Conservation (phyloP, 1,140 invertebrate species). For the Brachionus angularis region DNA sequence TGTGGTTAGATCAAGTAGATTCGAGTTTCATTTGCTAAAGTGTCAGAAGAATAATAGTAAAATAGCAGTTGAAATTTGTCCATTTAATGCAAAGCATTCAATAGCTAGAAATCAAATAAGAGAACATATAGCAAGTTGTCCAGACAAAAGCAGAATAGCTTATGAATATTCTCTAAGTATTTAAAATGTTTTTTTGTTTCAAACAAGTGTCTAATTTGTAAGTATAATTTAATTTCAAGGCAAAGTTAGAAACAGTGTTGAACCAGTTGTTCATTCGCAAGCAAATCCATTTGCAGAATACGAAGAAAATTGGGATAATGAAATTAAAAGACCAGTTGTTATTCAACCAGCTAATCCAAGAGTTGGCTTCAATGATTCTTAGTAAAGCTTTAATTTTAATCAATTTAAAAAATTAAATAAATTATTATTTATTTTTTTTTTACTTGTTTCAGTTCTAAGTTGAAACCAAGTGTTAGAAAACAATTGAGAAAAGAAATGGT, state of each 20-base stretch:
- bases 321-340: no score
- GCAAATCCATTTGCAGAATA: conserved; percentile 24
- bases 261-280: no score
- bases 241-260: no score
- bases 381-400: no score
- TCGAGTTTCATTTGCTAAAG: conserved; percentile 21
- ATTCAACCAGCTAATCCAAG: no score
- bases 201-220: no score
- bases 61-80: conserved; percentile 25
- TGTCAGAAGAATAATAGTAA: conserved; percentile 5
- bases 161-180: conserved; percentile 28
- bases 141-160: neutral
- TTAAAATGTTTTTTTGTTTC: neutral
- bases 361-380: neutral
- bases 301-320: conserved; percentile 17
- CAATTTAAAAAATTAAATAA: no score
- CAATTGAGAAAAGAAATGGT: no score
- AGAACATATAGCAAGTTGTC: conserved; percentile 23
- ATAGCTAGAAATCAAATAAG: conserved; percentile 2
- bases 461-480: no score
- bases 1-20: conserved; percentile 17
- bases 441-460: neutral
- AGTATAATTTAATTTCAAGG: no score
- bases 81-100: conserved; percentile 37
- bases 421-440: no score